Conservation (phyloP, 2,797 vertebrate genomes). For the Eremophila alpestris region DNA sequence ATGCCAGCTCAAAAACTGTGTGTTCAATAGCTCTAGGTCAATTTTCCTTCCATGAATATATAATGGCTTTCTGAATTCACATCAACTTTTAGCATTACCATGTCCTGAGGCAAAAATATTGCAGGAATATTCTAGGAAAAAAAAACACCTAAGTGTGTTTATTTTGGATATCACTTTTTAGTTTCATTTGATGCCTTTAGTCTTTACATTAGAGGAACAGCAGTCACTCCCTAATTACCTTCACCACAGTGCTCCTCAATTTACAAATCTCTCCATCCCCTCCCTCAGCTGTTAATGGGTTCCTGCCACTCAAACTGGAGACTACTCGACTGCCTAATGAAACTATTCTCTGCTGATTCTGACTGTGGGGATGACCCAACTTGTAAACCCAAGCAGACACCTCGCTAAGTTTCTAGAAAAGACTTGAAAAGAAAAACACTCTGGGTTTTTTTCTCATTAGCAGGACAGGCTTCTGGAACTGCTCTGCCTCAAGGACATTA, state of each 20-base stretch:
- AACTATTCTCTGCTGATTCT: background rate
- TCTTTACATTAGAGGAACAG: background rate
- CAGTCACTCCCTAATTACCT: background rate
- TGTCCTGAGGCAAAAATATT: background rate
- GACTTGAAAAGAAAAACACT: background rate
- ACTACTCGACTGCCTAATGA: background rate
- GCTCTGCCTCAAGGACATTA: background rate
- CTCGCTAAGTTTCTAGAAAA: background rate
- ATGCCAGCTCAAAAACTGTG: background rate
- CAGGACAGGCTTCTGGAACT: background rate
- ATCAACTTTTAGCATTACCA: background rate
- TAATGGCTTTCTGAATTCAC: background rate
- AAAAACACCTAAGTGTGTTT: background rate
- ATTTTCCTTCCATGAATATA: conserved; percentile 8
- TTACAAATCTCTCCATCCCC: background rate
- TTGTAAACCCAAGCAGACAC: background rate
- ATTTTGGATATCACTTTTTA: background rate
- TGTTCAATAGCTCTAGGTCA: conserved; percentile 34
- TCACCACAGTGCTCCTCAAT: background rate
- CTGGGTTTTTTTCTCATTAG: background rate
- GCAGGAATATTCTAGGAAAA: background rate
- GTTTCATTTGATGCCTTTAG: background rate
- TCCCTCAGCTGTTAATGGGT: background rate
- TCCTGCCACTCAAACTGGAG: background rate
- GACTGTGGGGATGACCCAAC: background rate